Conservation (phyloP, 2,888 invertebrate species). For the Plagodis dolabraria region DNA sequence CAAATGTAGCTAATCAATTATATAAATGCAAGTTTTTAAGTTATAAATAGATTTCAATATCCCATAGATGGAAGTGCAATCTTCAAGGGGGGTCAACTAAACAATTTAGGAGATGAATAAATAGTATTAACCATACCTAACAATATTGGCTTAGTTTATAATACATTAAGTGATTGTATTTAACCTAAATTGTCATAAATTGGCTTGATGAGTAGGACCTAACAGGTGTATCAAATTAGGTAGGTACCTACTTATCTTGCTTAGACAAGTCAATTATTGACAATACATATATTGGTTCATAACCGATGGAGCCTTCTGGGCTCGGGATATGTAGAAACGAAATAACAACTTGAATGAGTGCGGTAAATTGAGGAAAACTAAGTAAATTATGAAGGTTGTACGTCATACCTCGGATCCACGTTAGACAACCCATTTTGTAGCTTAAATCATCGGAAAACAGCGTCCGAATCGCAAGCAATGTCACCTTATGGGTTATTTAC, state of each 20-base stretch:
- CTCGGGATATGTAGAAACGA: neutral
- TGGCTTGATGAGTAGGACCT: too few species aligned
- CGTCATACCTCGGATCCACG: conserved; percentile 79
- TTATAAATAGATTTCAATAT: conserved; percentile 7
- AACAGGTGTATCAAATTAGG: too few species aligned
- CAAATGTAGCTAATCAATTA: neutral
- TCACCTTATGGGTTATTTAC: neutral
- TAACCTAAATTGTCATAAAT: too few species aligned
- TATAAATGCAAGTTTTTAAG: neutral
- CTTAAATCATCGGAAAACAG: conserved; percentile 50
- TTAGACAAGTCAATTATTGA: too few species aligned
- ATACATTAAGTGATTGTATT: too few species aligned
- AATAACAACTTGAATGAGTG: neutral
- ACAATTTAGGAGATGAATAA: neutral
- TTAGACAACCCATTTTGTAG: conserved; percentile 73
- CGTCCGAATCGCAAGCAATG: neutral
- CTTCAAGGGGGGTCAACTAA: conserved; percentile 4
- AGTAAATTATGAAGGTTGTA: conserved; percentile 46
- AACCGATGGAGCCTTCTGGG: too few species aligned
- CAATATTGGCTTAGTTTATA: too few species aligned
- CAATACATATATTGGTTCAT: too few species aligned
- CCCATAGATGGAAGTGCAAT: conserved; percentile 1
- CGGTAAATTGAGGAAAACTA: conserved; percentile 10
- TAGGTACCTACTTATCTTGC: too few species aligned
- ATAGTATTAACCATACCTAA: neutral